A percentile compares a stretch with the other conserved stretches of the same genome.
phyloP scores from a whole-genome alignment of 2,888 invertebrate species.

The Rosalia funebris region DNA sequence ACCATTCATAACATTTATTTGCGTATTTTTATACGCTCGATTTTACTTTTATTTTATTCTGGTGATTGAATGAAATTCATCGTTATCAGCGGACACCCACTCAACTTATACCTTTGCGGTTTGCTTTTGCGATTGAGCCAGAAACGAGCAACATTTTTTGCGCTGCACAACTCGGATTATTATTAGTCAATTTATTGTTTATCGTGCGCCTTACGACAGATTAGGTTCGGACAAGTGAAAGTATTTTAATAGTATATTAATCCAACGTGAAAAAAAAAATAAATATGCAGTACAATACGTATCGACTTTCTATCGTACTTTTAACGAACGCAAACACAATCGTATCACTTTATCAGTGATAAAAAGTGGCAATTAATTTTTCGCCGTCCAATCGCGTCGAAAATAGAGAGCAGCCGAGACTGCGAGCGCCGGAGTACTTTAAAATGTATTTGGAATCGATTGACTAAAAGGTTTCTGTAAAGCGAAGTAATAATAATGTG shows the following conservation, averaged over 20 bases:
- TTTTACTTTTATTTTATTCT: background rate
- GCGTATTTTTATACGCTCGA: background rate
- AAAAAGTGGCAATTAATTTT: conserved; percentile 26
- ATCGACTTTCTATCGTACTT: conserved; percentile 16
- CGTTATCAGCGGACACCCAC: background rate
- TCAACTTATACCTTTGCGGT: background rate
- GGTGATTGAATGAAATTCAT: background rate
- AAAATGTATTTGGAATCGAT: conserved; percentile 28
- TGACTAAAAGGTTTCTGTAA: conserved; percentile 30
- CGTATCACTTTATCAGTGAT: background rate
- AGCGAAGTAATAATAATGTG: conserved; percentile 35
- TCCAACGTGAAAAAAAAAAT: conserved; percentile 23
- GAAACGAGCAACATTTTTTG: too few relatives aligned
- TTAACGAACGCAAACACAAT: background rate
- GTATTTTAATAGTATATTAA: conserved; percentile 15
- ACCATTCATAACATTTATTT: too few relatives aligned
- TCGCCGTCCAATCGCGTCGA: conserved; percentile 17
- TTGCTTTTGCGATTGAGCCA: too few relatives aligned
- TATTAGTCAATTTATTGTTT: background rate
- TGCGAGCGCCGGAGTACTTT: conserved; percentile 4
- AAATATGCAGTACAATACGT: conserved; percentile 10
- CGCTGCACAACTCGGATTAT: background rate
- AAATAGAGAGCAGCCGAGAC: conserved; percentile 13
- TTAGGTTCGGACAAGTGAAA: conserved; percentile 31
- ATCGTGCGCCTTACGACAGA: conserved; percentile 17